Evolutionary conservation across 2,113 vertebrate genomes (phyloP).

Genomic region (Phrynosoma blainvillii): DNA sequence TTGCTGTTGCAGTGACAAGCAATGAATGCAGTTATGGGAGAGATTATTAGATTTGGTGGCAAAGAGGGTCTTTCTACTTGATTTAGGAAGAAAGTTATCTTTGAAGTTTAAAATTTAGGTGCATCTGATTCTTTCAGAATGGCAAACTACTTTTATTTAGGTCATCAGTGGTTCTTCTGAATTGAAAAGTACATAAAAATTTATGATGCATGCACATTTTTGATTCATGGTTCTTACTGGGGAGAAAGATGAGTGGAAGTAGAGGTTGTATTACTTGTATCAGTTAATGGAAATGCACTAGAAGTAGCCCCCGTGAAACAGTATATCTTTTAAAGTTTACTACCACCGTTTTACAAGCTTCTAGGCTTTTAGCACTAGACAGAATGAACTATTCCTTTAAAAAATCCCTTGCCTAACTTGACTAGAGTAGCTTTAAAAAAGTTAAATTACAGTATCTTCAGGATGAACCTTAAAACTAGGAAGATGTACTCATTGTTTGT

Average conservation of each 20-base stretch:
- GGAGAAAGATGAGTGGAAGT: slow-evolving; percentile 52
- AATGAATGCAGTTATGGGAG: not conserved
- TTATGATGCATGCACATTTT: slow-evolving; percentile 8
- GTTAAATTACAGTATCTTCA: slow-evolving; percentile 10
- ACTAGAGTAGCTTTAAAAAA: slow-evolving; percentile 29
- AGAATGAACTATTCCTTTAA: slow-evolving; percentile 50
- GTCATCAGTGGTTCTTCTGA: slow-evolving; percentile 32
- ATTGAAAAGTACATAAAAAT: slow-evolving; percentile 19
- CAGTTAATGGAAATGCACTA: slow-evolving; percentile 31
- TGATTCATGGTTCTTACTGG: slow-evolving; percentile 30
- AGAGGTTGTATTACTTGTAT: slow-evolving; percentile 55
- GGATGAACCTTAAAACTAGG: slow-evolving; percentile 24
- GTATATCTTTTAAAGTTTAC: slow-evolving; percentile 58
- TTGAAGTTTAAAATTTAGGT: slow-evolving; percentile 24
- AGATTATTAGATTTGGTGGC: not conserved
- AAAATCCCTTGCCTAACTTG: slow-evolving; percentile 42
- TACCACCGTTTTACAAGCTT: slow-evolving; percentile 50
- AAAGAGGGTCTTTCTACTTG: slow-evolving; percentile 22
- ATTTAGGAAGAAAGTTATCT: not conserved
- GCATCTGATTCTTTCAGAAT: slow-evolving; percentile 17
- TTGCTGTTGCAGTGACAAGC: not conserved
- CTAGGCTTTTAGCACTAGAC: slow-evolving; percentile 55
- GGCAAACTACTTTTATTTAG: slow-evolving; percentile 29
- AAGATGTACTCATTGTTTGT: not conserved
- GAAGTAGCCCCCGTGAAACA: slow-evolving; percentile 39